Conservation (phyloP, 2,888 invertebrate species). For the Acleris sparsana region DNA sequence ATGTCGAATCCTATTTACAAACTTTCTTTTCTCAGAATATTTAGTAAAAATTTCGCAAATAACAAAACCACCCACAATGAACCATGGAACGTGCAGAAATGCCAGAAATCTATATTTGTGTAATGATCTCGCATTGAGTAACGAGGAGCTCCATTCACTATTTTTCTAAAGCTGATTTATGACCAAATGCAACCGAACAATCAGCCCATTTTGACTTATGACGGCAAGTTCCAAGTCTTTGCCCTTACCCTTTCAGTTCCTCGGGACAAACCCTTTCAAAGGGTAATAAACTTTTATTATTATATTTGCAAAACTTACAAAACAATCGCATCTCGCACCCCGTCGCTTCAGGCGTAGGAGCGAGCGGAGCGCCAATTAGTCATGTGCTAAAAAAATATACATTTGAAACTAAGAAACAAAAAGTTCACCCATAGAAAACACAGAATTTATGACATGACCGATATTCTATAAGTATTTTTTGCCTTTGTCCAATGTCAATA, state of each 20-base stretch:
- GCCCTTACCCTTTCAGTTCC: constrained; percentile 75
- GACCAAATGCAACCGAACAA: constrained; percentile 79
- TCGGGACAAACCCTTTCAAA: constrained; percentile 78
- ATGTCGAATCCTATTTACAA: constrained; percentile 51
- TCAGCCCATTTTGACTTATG: constrained; percentile 74
- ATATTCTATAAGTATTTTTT: constrained; percentile 65
- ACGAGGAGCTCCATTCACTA: constrained; percentile 65
- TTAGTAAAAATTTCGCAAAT: constrained; percentile 62
- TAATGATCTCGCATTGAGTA: constrained; percentile 80
- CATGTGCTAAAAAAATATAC: constrained; percentile 68
- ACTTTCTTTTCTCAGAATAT: constrained; percentile 78
- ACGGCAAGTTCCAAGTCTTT: constrained; percentile 62
- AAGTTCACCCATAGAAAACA: constrained; percentile 61
- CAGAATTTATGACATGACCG: constrained; percentile 70
- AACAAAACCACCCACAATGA: constrained; percentile 74
- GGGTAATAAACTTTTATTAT: constrained; percentile 82
- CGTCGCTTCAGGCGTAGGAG: constrained; percentile 56
- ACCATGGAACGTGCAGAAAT: constrained; percentile 73
- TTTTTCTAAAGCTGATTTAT: constrained; percentile 79
- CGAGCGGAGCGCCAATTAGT: constrained; percentile 71
- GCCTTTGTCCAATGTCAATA: constrained; percentile 70
- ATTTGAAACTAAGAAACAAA: constrained; percentile 66
- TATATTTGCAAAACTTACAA: constrained; percentile 78
- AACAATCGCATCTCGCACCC: constrained; percentile 71
- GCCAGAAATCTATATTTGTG: constrained; percentile 81